A percentile compares a stretch with the other conserved stretches of the same genome.
phyloP scores from a whole-genome alignment of 2,797 vertebrate species.

The Remorina albescens region DNA sequence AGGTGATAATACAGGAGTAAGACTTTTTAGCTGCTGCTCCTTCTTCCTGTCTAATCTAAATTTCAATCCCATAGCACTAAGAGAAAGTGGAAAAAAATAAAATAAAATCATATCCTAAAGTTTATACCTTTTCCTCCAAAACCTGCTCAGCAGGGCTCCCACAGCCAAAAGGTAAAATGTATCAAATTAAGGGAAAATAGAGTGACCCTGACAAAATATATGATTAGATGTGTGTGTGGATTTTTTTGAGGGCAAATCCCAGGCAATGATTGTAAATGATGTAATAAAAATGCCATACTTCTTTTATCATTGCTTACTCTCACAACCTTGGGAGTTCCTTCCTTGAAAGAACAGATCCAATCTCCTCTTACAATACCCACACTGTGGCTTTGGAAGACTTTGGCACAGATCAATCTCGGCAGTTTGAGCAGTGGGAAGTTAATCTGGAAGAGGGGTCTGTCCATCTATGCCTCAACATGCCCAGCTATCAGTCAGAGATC shows the following conservation, averaged over 20 bases:
- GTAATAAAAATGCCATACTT: constrained; percentile 55
- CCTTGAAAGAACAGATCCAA: constrained; percentile 67
- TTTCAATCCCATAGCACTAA: neutral
- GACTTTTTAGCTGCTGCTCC: neutral
- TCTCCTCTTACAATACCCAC: constrained; percentile 60
- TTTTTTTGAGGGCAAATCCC: neutral
- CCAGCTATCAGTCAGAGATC: constrained; percentile 61
- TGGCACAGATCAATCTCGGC: constrained; percentile 61
- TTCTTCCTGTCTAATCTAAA: neutral
- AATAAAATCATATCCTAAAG: neutral
- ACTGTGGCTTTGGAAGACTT: constrained; percentile 43
- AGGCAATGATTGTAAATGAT: constrained; percentile 48
- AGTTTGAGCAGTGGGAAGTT: constrained; percentile 59
- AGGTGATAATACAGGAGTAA: neutral
- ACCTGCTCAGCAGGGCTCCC: neutral
- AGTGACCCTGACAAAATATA: constrained; percentile 1
- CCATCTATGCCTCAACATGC: constrained; percentile 49
- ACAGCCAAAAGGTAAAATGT: neutral
- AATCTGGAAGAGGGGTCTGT: constrained; percentile 58
- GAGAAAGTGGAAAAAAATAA: neutral
- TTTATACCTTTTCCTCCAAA: neutral
- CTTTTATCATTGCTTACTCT: constrained; percentile 43
- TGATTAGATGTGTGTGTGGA: neutral
- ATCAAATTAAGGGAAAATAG: constrained; percentile 4
- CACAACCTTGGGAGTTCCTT: constrained; percentile 29